Base-by-base conservation (phyloP, 2,797 vertebrate genomes). In the Ispidina picta region DNA sequence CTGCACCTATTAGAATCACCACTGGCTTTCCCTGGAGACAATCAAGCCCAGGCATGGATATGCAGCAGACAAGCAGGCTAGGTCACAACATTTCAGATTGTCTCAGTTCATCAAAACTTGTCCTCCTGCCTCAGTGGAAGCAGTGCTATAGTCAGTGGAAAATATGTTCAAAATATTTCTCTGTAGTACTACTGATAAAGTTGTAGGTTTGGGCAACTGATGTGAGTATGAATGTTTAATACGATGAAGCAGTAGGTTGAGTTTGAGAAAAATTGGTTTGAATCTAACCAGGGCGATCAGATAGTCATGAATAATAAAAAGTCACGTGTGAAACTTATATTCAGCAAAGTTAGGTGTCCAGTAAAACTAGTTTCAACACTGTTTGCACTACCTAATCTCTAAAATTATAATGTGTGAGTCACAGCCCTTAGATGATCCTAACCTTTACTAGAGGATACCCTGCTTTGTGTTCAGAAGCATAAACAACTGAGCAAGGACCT, bases 281-380 rank as follows among this genome's bases (percentile, higher is more conserved):
- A 88, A 83, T 87, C 33, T 89, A 75, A 89, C 62, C 66, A 66
- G 83, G 49, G 48, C 10, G 3, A 81, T 93, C 58, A 56, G 72
- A 81, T 74, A 51, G 44, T 86, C 35, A 66, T 88, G 91, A 93
- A 93, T 89, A 94, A 95, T 90, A 90, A 81, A 79, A 90, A 80
- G 82, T 94, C 96, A 96, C 59, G 4, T 92, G 92, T 95, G 72
- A 91, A 94, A 78, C 72, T 90, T 95, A 87, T 76, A 93, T 95
- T 92, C 88, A 95, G 91, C 91, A 91, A 93, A 95, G 74, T 80
- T 94, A 92, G 76, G 80, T 93, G 95, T 95, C 96, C 88, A 95
- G 94, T 95, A 96, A 95, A 96, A 96, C 95, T 89, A 92, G 95
- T 96, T 97, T 94, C 77, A 51, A 93, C 93, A 89, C 84, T 86